Base-by-base conservation (phyloP, 1,140 invertebrate species). In the Macrotrachela quadricornifera region DNA sequence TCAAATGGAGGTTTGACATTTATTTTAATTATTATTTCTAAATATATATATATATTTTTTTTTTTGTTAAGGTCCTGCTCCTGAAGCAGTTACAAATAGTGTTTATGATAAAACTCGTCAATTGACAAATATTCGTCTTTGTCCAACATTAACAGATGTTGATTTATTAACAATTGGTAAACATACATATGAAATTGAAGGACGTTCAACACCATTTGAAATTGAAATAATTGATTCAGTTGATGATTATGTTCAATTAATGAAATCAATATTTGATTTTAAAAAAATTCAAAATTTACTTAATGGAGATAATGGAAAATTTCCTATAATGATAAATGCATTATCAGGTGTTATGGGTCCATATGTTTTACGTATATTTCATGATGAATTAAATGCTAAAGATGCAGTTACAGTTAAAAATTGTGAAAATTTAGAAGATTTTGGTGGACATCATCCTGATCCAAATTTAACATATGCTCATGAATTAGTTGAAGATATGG, bases 251-350 rank as follows among this genome's bases (percentile, higher is more conserved):
- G 75, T 90, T 0, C 70, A 74, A 1, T 77, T 87, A 45, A 94
- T 99, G 90, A 87, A 94, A 67, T 78, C 82, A 59, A 94, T 99
- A 59, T 99, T 99, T 73, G 88, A 99, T 71, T 96, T 99, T 71
- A 64, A 69, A 51, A 30, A n/a, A 43, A 18, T 49, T 14, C 21
- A 30, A 4, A 2, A 30, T 2, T 30, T 30, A 30, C 8, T 30
- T 4, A 30, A 4, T 30, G 21, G 21, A 30, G 21, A 30, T 30
- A 30, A 30, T 4, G 21, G 21, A 30, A 30, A 30, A 30, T 30
- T 30, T 30, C 21, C 21, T 4, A 30, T 30, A 30, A 54, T 39
- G 16, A 21, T 54, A 44, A 39, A 54, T 46, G 40, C 46, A 39
- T 41, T 57, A 52, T 55, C 74, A 74, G 37, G 60, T 87, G 90